Evolutionary conservation across 2,113 vertebrate species (phyloP).

Genomic region (Bubo blakistoni): DNA sequence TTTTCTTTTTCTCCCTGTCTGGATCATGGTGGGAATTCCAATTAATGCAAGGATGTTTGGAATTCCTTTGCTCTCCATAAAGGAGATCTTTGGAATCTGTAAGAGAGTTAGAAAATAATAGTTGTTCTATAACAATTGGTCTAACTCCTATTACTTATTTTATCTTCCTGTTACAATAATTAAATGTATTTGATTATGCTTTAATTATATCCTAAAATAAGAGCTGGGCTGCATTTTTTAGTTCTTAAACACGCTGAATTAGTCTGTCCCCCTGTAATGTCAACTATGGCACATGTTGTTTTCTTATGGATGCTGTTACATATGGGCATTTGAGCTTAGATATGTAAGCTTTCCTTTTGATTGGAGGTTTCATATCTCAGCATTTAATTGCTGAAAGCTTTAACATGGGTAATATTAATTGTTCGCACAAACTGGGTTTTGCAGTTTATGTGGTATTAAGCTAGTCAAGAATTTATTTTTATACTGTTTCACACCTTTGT

Average conservation of each 20-base stretch:
- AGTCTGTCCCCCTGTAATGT: neutral
- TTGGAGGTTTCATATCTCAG: neutral
- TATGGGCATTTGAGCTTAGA: neutral
- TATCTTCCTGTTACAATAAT: neutral
- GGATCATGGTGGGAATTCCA: slow-evolving; percentile 55
- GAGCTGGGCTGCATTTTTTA: neutral
- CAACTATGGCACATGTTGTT: neutral
- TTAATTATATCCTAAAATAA: neutral
- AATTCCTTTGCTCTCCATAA: slow-evolving; percentile 66
- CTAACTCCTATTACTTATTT: neutral
- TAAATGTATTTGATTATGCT: neutral
- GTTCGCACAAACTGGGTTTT: neutral
- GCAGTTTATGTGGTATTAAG: neutral
- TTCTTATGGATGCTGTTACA: neutral
- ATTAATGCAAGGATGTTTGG: slow-evolving; percentile 62
- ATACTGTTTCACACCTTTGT: neutral
- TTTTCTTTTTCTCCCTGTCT: neutral
- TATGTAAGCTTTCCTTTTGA: neutral
- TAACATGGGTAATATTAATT: neutral
- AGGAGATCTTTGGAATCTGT: slow-evolving; percentile 58
- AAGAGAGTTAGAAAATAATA: slow-evolving; percentile 30
- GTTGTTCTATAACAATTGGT: neutral
- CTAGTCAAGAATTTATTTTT: neutral
- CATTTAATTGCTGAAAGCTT: neutral
- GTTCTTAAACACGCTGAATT: neutral